A percentile compares a stretch with the other conserved stretches of the same genome.
phyloP scores from a whole-genome alignment of 2,888 invertebrate genomes.

The Cheilosia vulpina region DNA sequence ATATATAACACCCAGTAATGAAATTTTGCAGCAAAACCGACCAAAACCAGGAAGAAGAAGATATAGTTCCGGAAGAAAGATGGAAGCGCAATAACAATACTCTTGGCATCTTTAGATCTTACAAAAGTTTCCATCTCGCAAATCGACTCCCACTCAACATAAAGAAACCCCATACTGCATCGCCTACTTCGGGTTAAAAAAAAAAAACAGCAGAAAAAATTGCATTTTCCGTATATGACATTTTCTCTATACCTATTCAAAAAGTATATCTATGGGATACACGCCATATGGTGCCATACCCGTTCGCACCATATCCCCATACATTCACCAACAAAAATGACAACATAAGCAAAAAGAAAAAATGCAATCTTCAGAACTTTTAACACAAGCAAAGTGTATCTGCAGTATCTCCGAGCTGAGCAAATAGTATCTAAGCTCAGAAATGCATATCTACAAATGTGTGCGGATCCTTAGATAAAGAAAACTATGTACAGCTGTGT shows the following conservation, averaged over 20 bases:
- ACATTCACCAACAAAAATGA: neutral
- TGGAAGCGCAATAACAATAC: slow-evolving; percentile 55
- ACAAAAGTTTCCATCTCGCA: slow-evolving; percentile 6
- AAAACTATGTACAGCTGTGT: slow-evolving; percentile 64
- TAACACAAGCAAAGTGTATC: slow-evolving; percentile 22
- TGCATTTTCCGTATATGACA: slow-evolving; percentile 48
- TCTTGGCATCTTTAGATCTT: slow-evolving; percentile 52
- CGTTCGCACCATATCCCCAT: slow-evolving; percentile 20
- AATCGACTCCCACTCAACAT: slow-evolving; percentile 14
- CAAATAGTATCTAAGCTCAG: slow-evolving; percentile 53
- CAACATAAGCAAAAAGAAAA: slow-evolving; percentile 33
- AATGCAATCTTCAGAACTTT: slow-evolving; percentile 45
- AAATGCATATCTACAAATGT: slow-evolving; percentile 64
- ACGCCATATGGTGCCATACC: slow-evolving; percentile 62
- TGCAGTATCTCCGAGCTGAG: slow-evolving; percentile 41
- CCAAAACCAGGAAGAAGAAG: slow-evolving; percentile 10
- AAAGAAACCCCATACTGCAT: neutral
- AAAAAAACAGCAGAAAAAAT: slow-evolving; percentile 23
- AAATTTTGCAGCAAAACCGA: slow-evolving; percentile 43
- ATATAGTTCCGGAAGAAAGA: slow-evolving; percentile 46
- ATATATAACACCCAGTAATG: slow-evolving; percentile 40
- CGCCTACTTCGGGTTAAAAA: neutral
- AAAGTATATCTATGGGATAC: slow-evolving; percentile 35
- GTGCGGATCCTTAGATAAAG: slow-evolving; percentile 53
- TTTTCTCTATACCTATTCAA: slow-evolving; percentile 18